Percentiles rank a stretch among this genome's conserved stretches.
Evolutionary conservation across 1,140 invertebrate species (phyloP).

Genomic region (Cydia pomonella): DNA sequence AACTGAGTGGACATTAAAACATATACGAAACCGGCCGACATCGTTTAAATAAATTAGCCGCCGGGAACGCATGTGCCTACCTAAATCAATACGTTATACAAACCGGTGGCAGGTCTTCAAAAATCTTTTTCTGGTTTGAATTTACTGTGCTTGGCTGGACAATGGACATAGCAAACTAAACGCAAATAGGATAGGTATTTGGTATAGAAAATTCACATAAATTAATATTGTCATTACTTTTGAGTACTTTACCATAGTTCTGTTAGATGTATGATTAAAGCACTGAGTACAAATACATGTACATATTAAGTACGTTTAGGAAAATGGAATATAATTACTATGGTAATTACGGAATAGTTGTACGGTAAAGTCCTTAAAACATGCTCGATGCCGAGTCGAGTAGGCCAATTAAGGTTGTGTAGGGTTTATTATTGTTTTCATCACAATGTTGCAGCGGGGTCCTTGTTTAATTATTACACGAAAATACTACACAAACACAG

Average conservation of each 20-base stretch:
- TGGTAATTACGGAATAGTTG: conserved; percentile 10
- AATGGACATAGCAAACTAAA: too few species aligned
- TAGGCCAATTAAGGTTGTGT: conserved; percentile 3
- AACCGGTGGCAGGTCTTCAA: not conserved
- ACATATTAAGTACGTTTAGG: not conserved
- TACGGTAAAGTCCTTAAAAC: not conserved
- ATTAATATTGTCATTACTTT: too few species aligned
- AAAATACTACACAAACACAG: not conserved
- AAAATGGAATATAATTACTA: not conserved
- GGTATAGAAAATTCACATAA: too few species aligned
- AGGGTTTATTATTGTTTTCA: not conserved
- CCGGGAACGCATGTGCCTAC: conserved; percentile 17
- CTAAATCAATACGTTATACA: conserved; percentile 20
- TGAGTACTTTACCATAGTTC: too few species aligned
- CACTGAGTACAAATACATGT: too few species aligned
- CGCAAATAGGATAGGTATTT: too few species aligned
- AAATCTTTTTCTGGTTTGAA: conserved; percentile 8
- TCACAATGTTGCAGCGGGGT: not conserved
- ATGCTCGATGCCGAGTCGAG: not conserved
- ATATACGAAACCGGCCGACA: conserved; percentile 35
- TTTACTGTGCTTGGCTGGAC: not conserved
- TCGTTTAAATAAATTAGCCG: conserved; percentile 48
- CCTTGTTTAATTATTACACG: not conserved
- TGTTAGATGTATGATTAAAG: too few species aligned
- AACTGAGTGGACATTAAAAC: conserved; percentile 57